Evolutionary conservation across 2,113 vertebrate species (phyloP), one percentile per base, ranked within the genome.

Genomic region (Oostethus manadensis): DNA sequence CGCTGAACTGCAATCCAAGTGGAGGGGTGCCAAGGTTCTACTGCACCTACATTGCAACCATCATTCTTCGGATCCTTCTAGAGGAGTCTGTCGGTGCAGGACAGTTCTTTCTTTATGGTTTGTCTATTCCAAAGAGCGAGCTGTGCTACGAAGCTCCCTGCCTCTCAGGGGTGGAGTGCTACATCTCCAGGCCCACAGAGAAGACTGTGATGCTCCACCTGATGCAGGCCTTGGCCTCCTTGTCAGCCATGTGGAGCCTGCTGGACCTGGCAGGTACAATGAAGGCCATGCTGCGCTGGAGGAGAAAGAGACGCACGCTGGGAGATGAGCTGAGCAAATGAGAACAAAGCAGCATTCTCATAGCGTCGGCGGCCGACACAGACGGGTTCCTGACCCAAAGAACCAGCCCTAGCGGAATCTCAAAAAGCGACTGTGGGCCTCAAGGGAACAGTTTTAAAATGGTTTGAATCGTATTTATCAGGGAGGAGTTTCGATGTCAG

Each of bases 61-160:
- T 84, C 1, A 29, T 63, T 14, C 21, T 76, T 0, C 54, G 58
- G 1, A 56, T 84, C 16, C 22, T 84, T 2, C 51, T 81, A 0
- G 82, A 84, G 6, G 26, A 26, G 8, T 60, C 43, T 21, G 79
- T 81, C 4, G 42, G 58, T 0, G 60, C 67, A 0, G 56, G 64
- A 0, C 82, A 84, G 70, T 65, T 70, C n/a, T 45, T 61, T 2
- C 74, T 81, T 38, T 79, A 81, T 1, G 77, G 82, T 21, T n/a
- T 61, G 33, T 68, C 62, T 0, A 0, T 84, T 4, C 77, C 82
- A 0, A 70, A 57, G 57, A 72, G 70, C 5, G 73, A 78, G 67
- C 68, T 73, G n/a, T 84, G 82, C 16, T 66, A 70, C n/a, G 76
- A 84, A 43, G 72, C 74, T 4, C 82, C 77, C 18, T 84, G 82